Percentiles rank a stretch among this genome's conserved stretches.
Evolutionary conservation across 1,140 invertebrate genomes (phyloP).

Genomic region (Oryctes rhinoceros): DNA sequence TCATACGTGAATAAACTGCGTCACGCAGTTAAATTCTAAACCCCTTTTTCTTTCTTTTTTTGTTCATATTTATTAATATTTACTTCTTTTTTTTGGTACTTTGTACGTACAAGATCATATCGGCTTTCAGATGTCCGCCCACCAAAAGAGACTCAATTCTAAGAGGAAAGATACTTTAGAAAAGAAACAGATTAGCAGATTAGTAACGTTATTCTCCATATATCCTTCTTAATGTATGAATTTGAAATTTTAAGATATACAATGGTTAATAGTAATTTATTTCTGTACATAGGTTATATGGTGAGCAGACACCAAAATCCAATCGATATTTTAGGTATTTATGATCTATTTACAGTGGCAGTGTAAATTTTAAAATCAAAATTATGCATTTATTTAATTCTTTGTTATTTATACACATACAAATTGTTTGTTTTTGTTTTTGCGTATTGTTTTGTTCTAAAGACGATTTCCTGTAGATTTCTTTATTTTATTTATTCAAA

Average conservation of each 20-base stretch:
- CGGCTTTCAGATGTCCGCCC: slow-evolving; percentile 56
- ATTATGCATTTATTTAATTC: slow-evolving; percentile 46
- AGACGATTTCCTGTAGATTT: neutral
- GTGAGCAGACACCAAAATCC: slow-evolving; percentile 55
- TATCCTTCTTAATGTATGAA: no score
- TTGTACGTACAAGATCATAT: slow-evolving; percentile 59
- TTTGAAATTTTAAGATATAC: no score
- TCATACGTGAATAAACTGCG: slow-evolving; percentile 55
- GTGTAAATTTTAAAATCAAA: slow-evolving; percentile 55
- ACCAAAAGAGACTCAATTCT: slow-evolving; percentile 43
- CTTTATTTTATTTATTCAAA: neutral
- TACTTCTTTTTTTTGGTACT: slow-evolving; percentile 52
- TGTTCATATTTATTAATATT: slow-evolving; percentile 14
- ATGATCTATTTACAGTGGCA: slow-evolving; percentile 54
- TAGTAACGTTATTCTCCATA: neutral
- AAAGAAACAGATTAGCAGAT: neutral
- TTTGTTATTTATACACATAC: neutral
- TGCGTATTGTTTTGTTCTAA: no score
- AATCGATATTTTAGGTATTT: slow-evolving; percentile 49
- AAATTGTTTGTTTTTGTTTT: neutral
- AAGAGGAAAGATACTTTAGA: neutral
- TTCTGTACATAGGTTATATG: neutral
- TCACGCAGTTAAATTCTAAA: slow-evolving; percentile 52
- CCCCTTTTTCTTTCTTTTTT: slow-evolving; percentile 28
- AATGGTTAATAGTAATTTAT: no score